Evolutionary conservation across 2,888 invertebrate species (phyloP).

Genomic region (Caradrina kadenii): DNA sequence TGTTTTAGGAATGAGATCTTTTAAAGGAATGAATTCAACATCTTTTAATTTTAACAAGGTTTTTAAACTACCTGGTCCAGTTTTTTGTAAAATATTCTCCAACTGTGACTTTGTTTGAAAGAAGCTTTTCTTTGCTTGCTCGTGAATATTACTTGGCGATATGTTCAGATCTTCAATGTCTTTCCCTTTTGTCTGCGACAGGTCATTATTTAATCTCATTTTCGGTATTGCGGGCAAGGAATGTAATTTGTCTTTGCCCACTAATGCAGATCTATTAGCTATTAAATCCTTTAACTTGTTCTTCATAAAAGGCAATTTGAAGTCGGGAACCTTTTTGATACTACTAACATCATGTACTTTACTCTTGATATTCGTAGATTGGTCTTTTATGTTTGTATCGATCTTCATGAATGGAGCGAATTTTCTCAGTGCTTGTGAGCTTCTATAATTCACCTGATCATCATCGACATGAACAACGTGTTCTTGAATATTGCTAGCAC

Average conservation of each 20-base stretch:
- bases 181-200: constrained; percentile 17
- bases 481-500: constrained; percentile 77
- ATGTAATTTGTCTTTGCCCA: constrained; percentile 19
- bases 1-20: constrained; percentile 60
- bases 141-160: constrained; percentile 53
- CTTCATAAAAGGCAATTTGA: constrained; percentile 20
- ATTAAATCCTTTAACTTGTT: constrained; percentile 41
- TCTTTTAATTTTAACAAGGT: constrained; percentile 76
- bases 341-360: constrained; percentile 34
- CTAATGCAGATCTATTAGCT: constrained; percentile 19
- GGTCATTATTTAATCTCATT: constrained; percentile 46
- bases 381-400: constrained; percentile 19
- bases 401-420: constrained; percentile 28
- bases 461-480: constrained; percentile 47
- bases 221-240: constrained; percentile 56
- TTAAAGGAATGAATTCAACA: constrained; percentile 67
- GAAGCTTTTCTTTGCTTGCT: constrained; percentile 45
- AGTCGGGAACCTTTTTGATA: constrained; percentile 21
- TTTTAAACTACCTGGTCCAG: constrained; percentile 63
- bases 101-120: constrained; percentile 45
- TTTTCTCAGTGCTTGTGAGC: neutral
- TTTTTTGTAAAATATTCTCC: constrained; percentile 43
- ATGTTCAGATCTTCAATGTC: constrained; percentile 49
- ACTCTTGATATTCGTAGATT: constrained; percentile 33
- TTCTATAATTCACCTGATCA: constrained; percentile 5